These are phyloP conservation scores for Podabrus alpinus DNA, from an alignment of 2,888 invertebrate species.

Conservation along the genomic window DNA sequence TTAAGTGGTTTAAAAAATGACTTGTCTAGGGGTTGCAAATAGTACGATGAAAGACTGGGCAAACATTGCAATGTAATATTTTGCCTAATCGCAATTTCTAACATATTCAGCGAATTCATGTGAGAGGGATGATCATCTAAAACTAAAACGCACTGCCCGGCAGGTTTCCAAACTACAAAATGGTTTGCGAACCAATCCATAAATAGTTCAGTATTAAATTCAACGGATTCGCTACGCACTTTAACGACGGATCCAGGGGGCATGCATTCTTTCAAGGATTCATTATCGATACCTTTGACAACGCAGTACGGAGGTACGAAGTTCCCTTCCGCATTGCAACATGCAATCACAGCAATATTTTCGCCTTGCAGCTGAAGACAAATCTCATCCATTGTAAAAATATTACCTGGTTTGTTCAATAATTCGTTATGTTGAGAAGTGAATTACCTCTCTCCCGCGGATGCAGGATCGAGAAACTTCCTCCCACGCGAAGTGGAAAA, in stretches of 20 bases:
- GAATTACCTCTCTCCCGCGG: no score
- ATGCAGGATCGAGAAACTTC: no score
- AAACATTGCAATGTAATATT: constrained; percentile 5
- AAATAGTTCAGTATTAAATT: background rate
- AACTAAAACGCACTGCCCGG: background rate
- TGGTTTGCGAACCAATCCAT: background rate
- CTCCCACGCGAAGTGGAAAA: no score
- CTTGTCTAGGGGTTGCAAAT: constrained; percentile 10
- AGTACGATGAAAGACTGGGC: constrained; percentile 7
- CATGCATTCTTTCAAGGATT: background rate
- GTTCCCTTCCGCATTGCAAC: constrained; percentile 1
- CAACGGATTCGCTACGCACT: background rate
- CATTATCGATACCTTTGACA: background rate
- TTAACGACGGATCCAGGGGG: background rate
- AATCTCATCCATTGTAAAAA: background rate
- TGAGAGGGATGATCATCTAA: background rate
- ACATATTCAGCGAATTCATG: constrained; percentile 3
- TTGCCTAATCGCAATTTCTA: background rate
- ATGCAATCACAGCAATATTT: background rate
- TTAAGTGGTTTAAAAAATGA: constrained; percentile 16
- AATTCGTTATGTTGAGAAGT: no score
- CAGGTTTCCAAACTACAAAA: background rate
- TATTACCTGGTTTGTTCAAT: background rate
- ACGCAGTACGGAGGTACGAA: background rate
- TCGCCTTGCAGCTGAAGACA: background rate